Base-by-base conservation (phyloP, 2,113 vertebrate genomes). In the Gymnarchus niloticus region DNA sequence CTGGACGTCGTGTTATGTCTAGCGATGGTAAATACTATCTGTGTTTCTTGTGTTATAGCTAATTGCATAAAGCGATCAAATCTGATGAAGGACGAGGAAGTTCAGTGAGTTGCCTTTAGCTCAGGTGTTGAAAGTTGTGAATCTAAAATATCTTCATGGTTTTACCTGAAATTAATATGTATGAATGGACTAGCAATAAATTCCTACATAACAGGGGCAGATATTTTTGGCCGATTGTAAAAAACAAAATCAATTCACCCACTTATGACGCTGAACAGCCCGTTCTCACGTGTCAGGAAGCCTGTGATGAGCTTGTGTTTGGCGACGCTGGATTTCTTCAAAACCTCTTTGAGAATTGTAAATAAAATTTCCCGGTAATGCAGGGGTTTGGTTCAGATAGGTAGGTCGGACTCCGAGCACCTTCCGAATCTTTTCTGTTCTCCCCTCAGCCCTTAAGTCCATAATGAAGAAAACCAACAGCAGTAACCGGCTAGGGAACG, bases 381-480 rank as follows among this genome's bases (percentile, higher is more conserved):
- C 7, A 14, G 61, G 61, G 28, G 61, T 19, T 69, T 0, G 61
- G 28, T 69, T 28, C 1, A 9, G 44, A 49, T 10, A 46, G 19
- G 8, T 19, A 33, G 80, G 25, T 48, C 33, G 46, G 4, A 2
- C 46, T 19, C 19, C 5, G n/a, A n/a, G 48, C 78, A 12, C 23
- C 12, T 9, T 23, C 49, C 17, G 76, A 19, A 2, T 51, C 14
- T 44, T 69, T 17, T 78, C 78, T 85, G 44, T 76, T 2, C 49
- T 78, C 33, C 78, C 91, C 87, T 91, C 95, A 94, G 97, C 95
- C 93, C 97, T 99, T 92, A 99, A 99, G 94, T 99, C 98, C 89
- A 99, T 99, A 91, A 99, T 99, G 98, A 99, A 99, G 96, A 99
- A 99, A 95, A 97, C 97, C 89, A 95, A 94, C 88, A 94, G 89